phyloP scores from a whole-genome alignment of 92 coral and sea anemone species.

The Desmophyllum pertusum region DNA sequence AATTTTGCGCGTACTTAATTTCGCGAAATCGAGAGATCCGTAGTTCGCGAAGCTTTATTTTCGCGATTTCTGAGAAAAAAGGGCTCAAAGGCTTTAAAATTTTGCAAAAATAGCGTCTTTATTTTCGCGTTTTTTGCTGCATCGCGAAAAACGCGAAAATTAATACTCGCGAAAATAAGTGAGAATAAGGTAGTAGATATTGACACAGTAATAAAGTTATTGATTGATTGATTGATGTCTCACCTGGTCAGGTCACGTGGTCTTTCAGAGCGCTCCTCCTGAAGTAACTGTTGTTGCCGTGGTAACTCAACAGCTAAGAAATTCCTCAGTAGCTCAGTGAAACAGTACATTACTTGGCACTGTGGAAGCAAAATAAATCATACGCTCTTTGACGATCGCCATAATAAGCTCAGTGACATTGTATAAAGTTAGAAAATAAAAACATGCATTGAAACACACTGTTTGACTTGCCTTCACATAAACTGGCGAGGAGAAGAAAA shows the following conservation, averaged over 20 bases:
- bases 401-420: not conserved
- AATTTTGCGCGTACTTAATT: no score
- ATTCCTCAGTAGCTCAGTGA: conserved; percentile 82
- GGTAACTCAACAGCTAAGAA: conserved; percentile 80
- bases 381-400: not conserved
- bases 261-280: conserved; percentile 32
- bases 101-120: no score
- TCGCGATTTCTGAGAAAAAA: no score
- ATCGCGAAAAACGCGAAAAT: no score
- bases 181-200: no score
- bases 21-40: no score
- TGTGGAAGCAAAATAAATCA: conserved; percentile 22
- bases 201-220: no score
- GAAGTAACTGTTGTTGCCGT: conserved; percentile 61
- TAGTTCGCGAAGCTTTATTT: no score
- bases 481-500: conserved; percentile 85
- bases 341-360: conserved; percentile 94
- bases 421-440: not conserved
- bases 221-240: no score
- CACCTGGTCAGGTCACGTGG: conserved; percentile 15
- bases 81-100: no score
- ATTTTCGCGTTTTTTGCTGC: no score
- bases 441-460: not conserved
- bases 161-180: no score
- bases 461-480: conserved; percentile 74